Percentiles rank a stretch among this genome's conserved stretches.
phyloP scores from a whole-genome alignment of 2,113 vertebrate genomes.

The Rhinogobius similis region DNA sequence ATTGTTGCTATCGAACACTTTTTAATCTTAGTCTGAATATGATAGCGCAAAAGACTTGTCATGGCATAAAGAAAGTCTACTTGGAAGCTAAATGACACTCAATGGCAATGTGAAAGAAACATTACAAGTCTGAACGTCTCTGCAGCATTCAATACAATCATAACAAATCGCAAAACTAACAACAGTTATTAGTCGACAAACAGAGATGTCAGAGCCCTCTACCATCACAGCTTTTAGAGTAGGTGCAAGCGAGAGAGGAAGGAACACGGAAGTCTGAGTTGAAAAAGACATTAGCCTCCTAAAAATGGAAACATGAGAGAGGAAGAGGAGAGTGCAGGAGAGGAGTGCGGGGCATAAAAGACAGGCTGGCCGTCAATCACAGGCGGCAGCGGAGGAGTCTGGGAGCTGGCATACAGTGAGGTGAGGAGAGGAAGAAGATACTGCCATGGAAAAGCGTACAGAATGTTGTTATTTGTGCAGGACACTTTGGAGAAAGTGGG shows the following conservation, averaged over 20 bases:
- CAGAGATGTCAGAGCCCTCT: background rate
- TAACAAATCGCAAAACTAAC: background rate
- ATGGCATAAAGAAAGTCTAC: background rate
- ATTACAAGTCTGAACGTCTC: background rate
- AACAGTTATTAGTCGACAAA: conserved; percentile 1
- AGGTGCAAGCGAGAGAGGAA: conserved; percentile 32
- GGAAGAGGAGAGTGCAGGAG: conserved; percentile 49
- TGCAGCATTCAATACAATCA: background rate
- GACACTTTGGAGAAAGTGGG: conserved; percentile 17
- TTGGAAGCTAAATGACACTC: background rate
- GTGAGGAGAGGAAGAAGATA: conserved; percentile 57
- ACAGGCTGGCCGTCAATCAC: conserved; percentile 71
- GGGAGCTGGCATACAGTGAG: conserved; percentile 68
- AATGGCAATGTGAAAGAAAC: background rate
- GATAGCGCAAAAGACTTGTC: too few relatives aligned
- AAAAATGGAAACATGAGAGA: conserved; percentile 69
- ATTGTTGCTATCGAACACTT: too few relatives aligned
- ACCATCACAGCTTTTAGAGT: conserved; percentile 3
- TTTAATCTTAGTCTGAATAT: too few relatives aligned
- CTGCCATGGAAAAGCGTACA: conserved; percentile 61
- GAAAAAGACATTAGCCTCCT: conserved; percentile 51
- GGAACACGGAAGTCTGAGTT: conserved; percentile 29
- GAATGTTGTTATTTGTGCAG: too few relatives aligned
- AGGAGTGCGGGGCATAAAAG: conserved; percentile 64
- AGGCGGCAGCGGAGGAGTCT: conserved; percentile 70